phyloP scores from a whole-genome alignment of 2,888 invertebrate genomes.

The Resseliella maxima region DNA sequence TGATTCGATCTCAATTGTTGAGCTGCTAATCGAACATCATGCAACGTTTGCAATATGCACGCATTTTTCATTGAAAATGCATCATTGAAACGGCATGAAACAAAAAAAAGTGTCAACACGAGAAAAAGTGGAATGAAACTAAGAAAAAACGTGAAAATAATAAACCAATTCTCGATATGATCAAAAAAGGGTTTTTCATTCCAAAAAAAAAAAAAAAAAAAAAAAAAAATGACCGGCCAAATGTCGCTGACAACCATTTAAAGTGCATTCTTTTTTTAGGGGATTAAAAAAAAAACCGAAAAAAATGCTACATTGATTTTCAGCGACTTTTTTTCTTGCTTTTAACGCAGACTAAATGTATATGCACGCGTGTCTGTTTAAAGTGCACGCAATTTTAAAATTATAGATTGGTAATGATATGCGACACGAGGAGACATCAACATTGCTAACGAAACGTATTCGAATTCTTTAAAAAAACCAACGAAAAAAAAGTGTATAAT shows the following conservation, averaged over 20 bases:
- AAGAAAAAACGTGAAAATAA: no score
- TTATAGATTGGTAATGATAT: constrained; percentile 17
- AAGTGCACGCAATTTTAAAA: background rate
- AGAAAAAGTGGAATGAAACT: no score
- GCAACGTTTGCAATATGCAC: background rate
- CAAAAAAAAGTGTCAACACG: no score
- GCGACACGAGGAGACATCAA: background rate
- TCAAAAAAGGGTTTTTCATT: no score
- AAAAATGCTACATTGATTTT: background rate
- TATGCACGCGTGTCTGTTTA: background rate
- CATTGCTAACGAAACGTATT: background rate
- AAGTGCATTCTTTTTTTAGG: no score
- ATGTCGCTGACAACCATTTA: background rate
- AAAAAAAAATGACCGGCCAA: background rate
- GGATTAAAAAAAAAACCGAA: background rate
- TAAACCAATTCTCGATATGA: no score
- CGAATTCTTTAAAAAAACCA: no score
- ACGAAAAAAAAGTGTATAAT: no score
- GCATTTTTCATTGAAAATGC: background rate
- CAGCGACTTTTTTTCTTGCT: background rate
- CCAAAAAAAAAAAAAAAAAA: no score
- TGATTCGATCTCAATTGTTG: background rate
- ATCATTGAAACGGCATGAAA: no score
- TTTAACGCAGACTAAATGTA: background rate
- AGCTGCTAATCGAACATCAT: background rate